A percentile compares a stretch with the other conserved stretches of the same genome.
Conservation (phyloP, 92 coral and sea anemone species). For the Umimayanthus chanpuru region DNA sequence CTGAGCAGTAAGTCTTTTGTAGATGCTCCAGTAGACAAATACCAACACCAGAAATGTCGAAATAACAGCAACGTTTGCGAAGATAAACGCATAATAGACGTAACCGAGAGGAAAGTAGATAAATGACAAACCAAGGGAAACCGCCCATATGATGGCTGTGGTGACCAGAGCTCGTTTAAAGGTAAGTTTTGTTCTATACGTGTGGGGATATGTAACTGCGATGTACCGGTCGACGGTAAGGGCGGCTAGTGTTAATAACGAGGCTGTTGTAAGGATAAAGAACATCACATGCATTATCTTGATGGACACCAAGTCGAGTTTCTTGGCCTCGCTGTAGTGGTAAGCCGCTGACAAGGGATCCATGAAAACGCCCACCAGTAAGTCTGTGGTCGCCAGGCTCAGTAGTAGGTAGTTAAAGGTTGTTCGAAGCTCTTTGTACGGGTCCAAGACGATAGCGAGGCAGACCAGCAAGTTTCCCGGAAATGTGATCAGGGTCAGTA, state of each 20-base stretch:
- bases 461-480: slow-evolving; percentile 89
- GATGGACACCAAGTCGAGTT: slow-evolving; percentile 57
- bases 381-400: slow-evolving; percentile 81
- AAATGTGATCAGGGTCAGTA: slow-evolving; percentile 68
- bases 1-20: slow-evolving; percentile 52
- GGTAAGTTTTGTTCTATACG: slow-evolving; percentile 67
- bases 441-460: slow-evolving; percentile 80
- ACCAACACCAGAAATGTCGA: slow-evolving; percentile 77
- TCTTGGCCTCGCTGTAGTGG: slow-evolving; percentile 75
- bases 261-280: slow-evolving; percentile 82
- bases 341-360: slow-evolving; percentile 80
- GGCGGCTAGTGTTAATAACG: slow-evolving; percentile 75
- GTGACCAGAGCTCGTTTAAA: slow-evolving; percentile 63
- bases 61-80: slow-evolving; percentile 82
- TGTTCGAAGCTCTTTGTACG: slow-evolving; percentile 78
- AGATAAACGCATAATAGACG: slow-evolving; percentile 74
- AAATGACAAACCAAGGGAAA: slow-evolving; percentile 60
- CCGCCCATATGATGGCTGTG: slow-evolving; percentile 70
- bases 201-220: slow-evolving; percentile 73
- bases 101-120: slow-evolving; percentile 78
- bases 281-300: slow-evolving; percentile 68
- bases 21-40: slow-evolving; percentile 76
- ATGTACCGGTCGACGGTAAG: slow-evolving; percentile 82
- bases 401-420: slow-evolving; percentile 82
- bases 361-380: slow-evolving; percentile 79